Base-by-base conservation (phyloP, 2,113 vertebrate genomes). In the Smithornis capensis region DNA sequence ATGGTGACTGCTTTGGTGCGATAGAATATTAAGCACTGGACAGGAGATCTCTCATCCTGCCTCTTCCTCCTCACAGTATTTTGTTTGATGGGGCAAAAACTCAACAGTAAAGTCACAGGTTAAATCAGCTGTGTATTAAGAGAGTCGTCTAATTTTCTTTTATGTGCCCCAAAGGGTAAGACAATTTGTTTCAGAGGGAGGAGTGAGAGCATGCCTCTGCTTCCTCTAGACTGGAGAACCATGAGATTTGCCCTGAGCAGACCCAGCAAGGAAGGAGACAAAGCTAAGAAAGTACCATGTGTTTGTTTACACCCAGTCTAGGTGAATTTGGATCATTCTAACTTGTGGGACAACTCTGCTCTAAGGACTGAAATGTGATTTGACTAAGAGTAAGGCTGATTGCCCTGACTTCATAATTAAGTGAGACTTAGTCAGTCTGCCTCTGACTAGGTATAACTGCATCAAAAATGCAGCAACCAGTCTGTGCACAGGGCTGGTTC, bases 361-460 rank as follows among this genome's bases (percentile, higher is more conserved):
- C 35, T 56, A 75, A 83, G 79, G 57, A 68, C 55, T 86, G 76
- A 83, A 81, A 79, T 8, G 19, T 63, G 42, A 90, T 96, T 96
- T 96, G 90, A 69, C 88, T 96, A 82, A 50, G 22, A 83, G 33
- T 69, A 74, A 87, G 65, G 68, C 64, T 90, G 49, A 74, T 81
- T 94, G 53, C 68, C 42, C 71, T 81, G 71, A 65, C 86, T 89
- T 93, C 10, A 5, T 92, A 81, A 94, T 81, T 67, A 90, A 92
- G 70, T 76, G 56, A 77, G 69, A 63, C 52, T 63, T 89, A 78
- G 45, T 70, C 68, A 47, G 60, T 70, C 83, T 82, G 21, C 76
- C 71, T 95, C 60, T 93, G 73, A 63, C 60, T 70, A 73, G 45
- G 79, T 88, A 50, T 33, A 93, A 60, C 68, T 89, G 55, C 73